phyloP scores from a whole-genome alignment of 2,888 invertebrate genomes.

The Strigamia crassipes region DNA sequence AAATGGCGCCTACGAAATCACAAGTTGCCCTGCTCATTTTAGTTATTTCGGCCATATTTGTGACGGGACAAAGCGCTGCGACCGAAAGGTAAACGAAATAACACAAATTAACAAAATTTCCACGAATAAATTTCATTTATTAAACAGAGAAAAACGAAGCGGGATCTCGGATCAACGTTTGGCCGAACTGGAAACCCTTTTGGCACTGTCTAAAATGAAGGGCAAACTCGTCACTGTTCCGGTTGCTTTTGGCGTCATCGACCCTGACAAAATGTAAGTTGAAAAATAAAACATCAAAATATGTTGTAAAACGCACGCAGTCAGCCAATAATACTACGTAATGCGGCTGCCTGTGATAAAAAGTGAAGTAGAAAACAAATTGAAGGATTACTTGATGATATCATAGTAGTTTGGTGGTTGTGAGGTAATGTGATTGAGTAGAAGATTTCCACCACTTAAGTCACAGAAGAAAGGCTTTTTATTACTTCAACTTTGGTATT shows the following conservation, averaged over 20 bases:
- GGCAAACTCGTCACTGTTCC: constrained; percentile 63
- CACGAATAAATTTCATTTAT: neutral
- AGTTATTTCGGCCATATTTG: neutral
- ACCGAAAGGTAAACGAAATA: neutral
- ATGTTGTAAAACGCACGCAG: too few species aligned
- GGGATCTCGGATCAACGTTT: constrained; percentile 65
- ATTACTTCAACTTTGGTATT: too few species aligned
- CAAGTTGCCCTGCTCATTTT: neutral
- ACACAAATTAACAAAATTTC: neutral
- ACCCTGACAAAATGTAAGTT: constrained; percentile 66
- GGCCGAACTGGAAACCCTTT: constrained; percentile 66
- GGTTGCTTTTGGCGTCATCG: constrained; percentile 63
- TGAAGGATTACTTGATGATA: too few species aligned
- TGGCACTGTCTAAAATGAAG: constrained; percentile 63
- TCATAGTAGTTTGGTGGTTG: too few species aligned
- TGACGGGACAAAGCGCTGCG: neutral
- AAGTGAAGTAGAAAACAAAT: too few species aligned
- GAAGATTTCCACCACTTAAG: too few species aligned
- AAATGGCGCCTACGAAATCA: neutral
- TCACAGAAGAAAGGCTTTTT: too few species aligned
- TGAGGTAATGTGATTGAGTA: too few species aligned
- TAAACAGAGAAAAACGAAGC: constrained; percentile 51
- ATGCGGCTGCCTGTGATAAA: too few species aligned
- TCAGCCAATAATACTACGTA: too few species aligned
- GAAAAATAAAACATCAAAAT: neutral